Conservation (phyloP, 2,888 invertebrate genomes). For the Leptura quadrifasciata region DNA sequence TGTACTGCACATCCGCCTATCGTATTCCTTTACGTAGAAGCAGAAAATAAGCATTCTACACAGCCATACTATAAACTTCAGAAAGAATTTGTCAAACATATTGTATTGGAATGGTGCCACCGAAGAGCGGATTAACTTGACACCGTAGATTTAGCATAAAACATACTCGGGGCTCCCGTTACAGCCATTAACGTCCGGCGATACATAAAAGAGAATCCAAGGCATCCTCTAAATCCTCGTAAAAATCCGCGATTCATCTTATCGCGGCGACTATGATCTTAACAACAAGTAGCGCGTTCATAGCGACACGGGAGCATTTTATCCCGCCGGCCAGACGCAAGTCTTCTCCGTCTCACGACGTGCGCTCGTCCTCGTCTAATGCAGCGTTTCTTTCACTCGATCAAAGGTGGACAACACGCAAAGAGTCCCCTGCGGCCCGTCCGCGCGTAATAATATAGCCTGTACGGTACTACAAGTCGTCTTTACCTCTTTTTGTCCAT, state of each 20-base stretch:
- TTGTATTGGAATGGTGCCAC: not conserved
- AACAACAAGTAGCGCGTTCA: slow-evolving; percentile 39
- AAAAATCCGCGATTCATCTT: slow-evolving; percentile 34
- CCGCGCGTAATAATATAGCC: not conserved
- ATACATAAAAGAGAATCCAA: slow-evolving; percentile 17
- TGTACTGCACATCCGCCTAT: too few species aligned
- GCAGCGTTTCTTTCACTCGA: not conserved
- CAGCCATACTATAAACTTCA: not conserved
- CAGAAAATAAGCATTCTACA: not conserved
- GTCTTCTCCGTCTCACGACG: slow-evolving; percentile 1
- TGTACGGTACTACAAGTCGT: slow-evolving; percentile 10
- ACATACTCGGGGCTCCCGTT: slow-evolving; percentile 1
- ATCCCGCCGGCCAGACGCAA: slow-evolving; percentile 26
- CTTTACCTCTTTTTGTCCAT: slow-evolving; percentile 16
- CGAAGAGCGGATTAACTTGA: not conserved
- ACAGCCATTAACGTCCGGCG: slow-evolving; percentile 20
- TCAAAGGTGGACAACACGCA: slow-evolving; percentile 8
- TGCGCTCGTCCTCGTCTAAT: slow-evolving; percentile 16
- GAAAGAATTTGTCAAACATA: not conserved
- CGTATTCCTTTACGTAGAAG: not conserved
- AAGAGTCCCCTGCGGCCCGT: not conserved
- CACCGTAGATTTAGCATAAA: slow-evolving; percentile 6
- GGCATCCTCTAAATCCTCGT: slow-evolving; percentile 27
- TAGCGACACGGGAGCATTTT: slow-evolving; percentile 19
- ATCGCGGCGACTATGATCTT: slow-evolving; percentile 21